These are phyloP conservation scores for Pyralis farinalis DNA, from an alignment of 2,888 invertebrate genomes.

Conservation along the genomic window DNA sequence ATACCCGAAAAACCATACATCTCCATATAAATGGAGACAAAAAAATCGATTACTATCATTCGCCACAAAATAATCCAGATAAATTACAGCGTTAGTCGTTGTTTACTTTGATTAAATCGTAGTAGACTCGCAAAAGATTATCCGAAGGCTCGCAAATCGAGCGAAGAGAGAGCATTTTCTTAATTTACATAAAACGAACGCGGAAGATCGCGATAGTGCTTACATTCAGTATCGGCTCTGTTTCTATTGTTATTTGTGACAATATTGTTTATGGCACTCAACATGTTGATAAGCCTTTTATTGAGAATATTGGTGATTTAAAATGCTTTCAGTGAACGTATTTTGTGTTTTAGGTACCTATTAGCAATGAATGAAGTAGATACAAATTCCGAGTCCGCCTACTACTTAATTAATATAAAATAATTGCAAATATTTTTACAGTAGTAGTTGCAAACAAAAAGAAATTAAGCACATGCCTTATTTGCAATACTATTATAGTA, in stretches of 20 bases:
- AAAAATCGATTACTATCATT: slow-evolving; percentile 75
- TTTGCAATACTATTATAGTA: too few relatives aligned
- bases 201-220: slow-evolving; percentile 59
- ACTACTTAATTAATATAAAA: too few relatives aligned
- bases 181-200: slow-evolving; percentile 74
- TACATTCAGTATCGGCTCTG: slow-evolving; percentile 33
- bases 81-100: slow-evolving; percentile 73
- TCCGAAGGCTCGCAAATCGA: slow-evolving; percentile 76
- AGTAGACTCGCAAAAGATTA: slow-evolving; percentile 78
- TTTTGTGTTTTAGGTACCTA: too few relatives aligned
- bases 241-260: slow-evolving; percentile 3
- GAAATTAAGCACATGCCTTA: too few relatives aligned
- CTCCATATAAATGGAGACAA: slow-evolving; percentile 52
- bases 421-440: too few relatives aligned
- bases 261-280: not conserved
- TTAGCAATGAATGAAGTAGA: too few relatives aligned
- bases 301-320: not conserved
- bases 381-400: too few relatives aligned
- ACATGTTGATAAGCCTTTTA: not conserved
- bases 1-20: not conserved
- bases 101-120: slow-evolving; percentile 81
- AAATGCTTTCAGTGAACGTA: too few relatives aligned
- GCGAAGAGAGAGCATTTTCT: slow-evolving; percentile 67
- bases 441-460: too few relatives aligned
- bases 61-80: slow-evolving; percentile 78